phyloP scores from a whole-genome alignment of 2,113 vertebrate species.

The Bos taurus region DNA sequence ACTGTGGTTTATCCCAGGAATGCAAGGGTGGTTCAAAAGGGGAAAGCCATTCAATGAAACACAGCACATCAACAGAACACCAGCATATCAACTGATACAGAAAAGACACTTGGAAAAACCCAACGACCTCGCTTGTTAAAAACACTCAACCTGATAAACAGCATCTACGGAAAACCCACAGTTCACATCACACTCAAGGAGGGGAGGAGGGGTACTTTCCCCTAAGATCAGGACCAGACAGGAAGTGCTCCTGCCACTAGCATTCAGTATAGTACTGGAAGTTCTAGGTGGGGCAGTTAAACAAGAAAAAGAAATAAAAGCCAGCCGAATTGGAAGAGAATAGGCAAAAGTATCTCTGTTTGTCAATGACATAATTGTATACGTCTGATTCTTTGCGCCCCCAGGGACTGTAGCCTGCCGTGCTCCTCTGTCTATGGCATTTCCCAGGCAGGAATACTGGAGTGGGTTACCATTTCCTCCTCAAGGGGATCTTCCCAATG shows the following conservation, averaged over 20 bases:
- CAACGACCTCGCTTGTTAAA: neutral
- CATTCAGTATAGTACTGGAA: neutral
- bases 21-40: neutral
- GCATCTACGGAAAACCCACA: neutral
- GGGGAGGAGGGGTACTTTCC: neutral
- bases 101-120: neutral
- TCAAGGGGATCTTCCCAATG: neutral
- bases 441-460: neutral
- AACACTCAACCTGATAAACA: neutral
- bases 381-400: neutral
- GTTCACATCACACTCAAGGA: neutral
- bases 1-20: neutral
- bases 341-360: neutral
- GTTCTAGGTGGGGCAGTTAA: no score
- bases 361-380: no score
- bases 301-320: neutral
- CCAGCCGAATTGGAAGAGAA: neutral
- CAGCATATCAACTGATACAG: neutral
- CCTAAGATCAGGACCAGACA: neutral
- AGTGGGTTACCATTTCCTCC: neutral
- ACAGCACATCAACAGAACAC: neutral
- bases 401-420: neutral
- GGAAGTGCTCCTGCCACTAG: neutral
- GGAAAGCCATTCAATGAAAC: neutral
- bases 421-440: neutral